A percentile compares a stretch with the other conserved stretches of the same genome.
Evolutionary conservation across 1,140 invertebrate genomes (phyloP).

Genomic region (Pseudoatta argentina): DNA sequence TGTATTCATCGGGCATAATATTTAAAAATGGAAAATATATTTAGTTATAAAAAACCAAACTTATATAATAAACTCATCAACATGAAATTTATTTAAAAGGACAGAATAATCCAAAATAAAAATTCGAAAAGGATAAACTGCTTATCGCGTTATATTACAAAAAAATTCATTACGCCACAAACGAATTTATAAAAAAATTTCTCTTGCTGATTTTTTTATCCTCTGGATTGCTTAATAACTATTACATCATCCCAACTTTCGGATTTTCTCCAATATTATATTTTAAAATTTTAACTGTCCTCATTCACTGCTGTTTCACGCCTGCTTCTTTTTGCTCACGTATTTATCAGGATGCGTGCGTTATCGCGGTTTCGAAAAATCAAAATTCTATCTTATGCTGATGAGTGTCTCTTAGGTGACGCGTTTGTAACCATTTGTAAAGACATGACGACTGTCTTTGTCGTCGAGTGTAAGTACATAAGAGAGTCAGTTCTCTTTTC

Average conservation of each 20-base stretch:
- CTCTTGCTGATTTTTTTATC: background rate
- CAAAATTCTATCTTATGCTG: constrained; percentile 69
- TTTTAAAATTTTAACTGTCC: constrained; percentile 15
- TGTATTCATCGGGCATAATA: background rate
- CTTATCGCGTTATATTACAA: background rate
- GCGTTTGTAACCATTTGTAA: constrained; percentile 63
- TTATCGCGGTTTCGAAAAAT: constrained; percentile 55
- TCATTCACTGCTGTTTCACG: background rate
- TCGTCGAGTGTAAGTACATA: constrained; percentile 36
- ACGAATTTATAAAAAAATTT: background rate
- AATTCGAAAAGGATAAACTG: background rate
- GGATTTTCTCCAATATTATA: background rate
- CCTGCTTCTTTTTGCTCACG: background rate
- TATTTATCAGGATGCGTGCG: constrained; percentile 39
- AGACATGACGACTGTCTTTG: constrained; percentile 33
- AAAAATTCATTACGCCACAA: constrained; percentile 1
- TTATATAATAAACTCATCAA: background rate
- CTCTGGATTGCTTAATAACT: background rate
- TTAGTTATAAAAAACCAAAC: background rate
- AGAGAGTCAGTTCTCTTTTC: constrained; percentile 67
- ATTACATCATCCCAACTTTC: background rate
- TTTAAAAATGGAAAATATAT: background rate
- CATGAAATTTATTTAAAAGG: background rate
- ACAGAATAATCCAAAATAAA: background rate
- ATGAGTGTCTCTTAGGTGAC: constrained; percentile 64